Evolutionary conservation across 1,140 invertebrate genomes (phyloP).

Genomic region (Meteorus sp.): DNA sequence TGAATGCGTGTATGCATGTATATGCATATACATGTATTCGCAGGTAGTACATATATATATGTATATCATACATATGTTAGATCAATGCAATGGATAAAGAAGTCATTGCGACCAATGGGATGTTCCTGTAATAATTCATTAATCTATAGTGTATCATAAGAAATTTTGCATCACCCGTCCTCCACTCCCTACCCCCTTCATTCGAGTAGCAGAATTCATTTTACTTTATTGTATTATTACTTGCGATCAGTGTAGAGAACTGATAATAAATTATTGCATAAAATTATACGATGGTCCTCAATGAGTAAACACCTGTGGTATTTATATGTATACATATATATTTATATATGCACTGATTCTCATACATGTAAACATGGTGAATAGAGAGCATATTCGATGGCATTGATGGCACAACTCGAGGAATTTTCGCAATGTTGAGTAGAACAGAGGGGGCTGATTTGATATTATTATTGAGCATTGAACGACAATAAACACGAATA

Average conservation of each 20-base stretch:
- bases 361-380: no score
- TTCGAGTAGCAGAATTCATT: not conserved
- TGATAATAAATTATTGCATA: not conserved
- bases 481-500: no score
- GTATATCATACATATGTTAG: no score
- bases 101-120: not conserved
- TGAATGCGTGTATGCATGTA: not conserved
- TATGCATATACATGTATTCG: no score
- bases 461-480: not conserved
- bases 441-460: not conserved
- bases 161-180: no score
- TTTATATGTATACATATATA: not conserved
- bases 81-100: no score
- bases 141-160: not conserved
- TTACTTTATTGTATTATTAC: not conserved
- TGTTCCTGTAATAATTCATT: not conserved
- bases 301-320: not conserved
- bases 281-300: no score
- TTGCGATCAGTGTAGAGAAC: not conserved
- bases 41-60: no score
- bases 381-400: constrained; percentile 3
- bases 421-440: not conserved
- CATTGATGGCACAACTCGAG: no score
- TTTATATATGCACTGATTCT: no score
- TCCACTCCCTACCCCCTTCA: not conserved